These are phyloP conservation scores for Acrossocheilus fasciatus DNA, from an alignment of 2,797 vertebrate species.

Conservation along the genomic window DNA sequence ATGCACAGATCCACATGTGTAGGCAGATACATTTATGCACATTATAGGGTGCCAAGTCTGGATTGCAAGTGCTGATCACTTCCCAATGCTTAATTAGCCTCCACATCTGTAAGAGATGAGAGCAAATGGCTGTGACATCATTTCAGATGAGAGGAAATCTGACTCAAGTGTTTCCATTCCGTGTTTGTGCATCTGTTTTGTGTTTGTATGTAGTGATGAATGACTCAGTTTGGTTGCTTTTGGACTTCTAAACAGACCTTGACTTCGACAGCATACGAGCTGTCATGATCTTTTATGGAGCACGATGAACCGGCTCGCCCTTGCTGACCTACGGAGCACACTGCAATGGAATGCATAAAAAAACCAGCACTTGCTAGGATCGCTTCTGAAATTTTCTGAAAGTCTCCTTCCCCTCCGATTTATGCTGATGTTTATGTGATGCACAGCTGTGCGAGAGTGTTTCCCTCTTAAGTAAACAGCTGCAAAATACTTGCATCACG, in stretches of 20 bases:
- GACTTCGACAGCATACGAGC: conserved; percentile 40
- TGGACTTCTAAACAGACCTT: conserved; percentile 52
- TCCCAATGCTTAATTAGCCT: conserved; percentile 70
- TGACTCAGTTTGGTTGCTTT: conserved; percentile 47
- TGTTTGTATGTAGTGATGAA: conserved; percentile 46
- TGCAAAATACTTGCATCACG: conserved; percentile 59
- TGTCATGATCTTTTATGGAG: conserved; percentile 43
- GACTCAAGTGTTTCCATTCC: conserved; percentile 64
- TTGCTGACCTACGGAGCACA: conserved; percentile 32
- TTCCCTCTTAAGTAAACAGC: conserved; percentile 72
- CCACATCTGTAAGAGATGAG: conserved; percentile 75
- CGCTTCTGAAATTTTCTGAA: conserved; percentile 12
- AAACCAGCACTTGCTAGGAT: conserved; percentile 14
- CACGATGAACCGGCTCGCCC: conserved; percentile 46
- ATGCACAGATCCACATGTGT: conserved; percentile 24
- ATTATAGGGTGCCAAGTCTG: conserved; percentile 46
- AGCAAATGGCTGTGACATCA: conserved; percentile 73
- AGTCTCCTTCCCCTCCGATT: conserved; percentile 5
- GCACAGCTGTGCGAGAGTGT: conserved; percentile 68
- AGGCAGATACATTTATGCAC: conserved; percentile 34
- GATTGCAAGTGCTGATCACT: conserved; percentile 70
- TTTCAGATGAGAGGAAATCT: conserved; percentile 70
- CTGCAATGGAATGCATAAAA: conserved; percentile 24
- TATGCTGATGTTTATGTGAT: conserved; percentile 72
- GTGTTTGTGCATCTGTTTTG: conserved; percentile 47